phyloP scores from a whole-genome alignment of 2,113 vertebrate species.

The Crotalus tigris region DNA sequence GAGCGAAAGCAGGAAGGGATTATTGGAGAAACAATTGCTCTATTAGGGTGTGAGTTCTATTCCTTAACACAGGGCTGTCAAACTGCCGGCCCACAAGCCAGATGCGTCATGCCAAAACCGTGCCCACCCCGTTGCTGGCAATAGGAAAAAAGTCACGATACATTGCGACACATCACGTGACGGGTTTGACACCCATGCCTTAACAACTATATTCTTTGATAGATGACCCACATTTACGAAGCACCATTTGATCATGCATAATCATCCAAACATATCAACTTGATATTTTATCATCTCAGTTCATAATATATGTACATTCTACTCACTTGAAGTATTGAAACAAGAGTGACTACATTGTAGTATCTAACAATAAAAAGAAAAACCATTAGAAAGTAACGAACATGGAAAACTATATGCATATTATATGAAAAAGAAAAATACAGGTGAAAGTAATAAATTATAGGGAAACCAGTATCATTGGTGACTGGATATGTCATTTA shows the following conservation, averaged over 20 bases:
- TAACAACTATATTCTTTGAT: background rate
- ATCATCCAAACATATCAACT: background rate
- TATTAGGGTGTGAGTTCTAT: background rate
- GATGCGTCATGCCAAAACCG: too few species aligned
- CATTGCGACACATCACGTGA: too few species aligned
- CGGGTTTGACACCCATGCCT: too few species aligned
- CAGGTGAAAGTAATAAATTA: background rate
- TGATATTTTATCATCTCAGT: background rate
- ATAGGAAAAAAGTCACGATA: too few species aligned
- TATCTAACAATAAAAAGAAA: slow-evolving; percentile 76
- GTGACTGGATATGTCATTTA: background rate
- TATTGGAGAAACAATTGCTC: background rate
- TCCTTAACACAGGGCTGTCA: background rate
- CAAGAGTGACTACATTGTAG: slow-evolving; percentile 89
- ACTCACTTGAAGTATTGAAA: slow-evolving; percentile 94
- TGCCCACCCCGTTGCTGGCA: too few species aligned
- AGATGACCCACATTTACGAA: background rate
- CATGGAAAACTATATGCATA: background rate
- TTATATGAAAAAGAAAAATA: background rate
- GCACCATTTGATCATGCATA: background rate
- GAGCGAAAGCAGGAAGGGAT: background rate
- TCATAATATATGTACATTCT: background rate
- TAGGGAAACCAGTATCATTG: background rate
- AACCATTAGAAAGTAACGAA: background rate
- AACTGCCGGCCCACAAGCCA: too few species aligned